Evolutionary conservation across 2,888 invertebrate genomes (phyloP), one percentile per base, ranked within the genome.

Genomic region (Kuschelorhynchus macadamiae): DNA sequence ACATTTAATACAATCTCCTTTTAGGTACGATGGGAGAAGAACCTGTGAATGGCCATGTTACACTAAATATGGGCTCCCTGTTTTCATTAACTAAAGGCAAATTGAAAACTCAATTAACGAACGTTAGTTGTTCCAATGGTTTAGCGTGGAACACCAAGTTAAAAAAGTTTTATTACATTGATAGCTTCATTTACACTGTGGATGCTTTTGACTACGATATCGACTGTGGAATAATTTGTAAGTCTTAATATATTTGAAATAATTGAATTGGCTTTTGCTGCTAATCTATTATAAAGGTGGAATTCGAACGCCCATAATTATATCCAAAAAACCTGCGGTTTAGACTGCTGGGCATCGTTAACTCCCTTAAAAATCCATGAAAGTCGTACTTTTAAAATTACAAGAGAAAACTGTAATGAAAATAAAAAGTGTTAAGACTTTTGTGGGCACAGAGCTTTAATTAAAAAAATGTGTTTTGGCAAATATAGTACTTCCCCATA

Each of bases 121-220:
- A 76, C 50, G 59, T 81, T 8, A 74, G 76, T 7, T 75, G 80
- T 41, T 79, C 81, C 0, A 94, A 94, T 77, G 94, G 94, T 1
- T 81, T 94, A 1, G 89, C 90, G 0, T 94, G 93, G 92, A 90
- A 88, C 18, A 75, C 81, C 0, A 88, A 90, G 77, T 87, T 88
- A 74, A 87, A 87, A 66, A 88, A 86, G 72, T 88, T 94, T 86
- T 94, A 91, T 81, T 94, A 90, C 80, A 91, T 92, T 21, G 94
- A 94, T 82, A 88, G 92, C 0, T 85, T 87, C 0, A 88, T 89
- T 0, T 81, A 85, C 33, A 87, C 88, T 66, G 84, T 94, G 9
- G 90, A 87, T 72, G 89, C 88, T 1, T 75, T 75, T 87, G 90
- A 93, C 79, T 93, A 87, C 75, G 87, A 92, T 74, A 74, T 88